A percentile compares a stretch with the other conserved stretches of the same genome.
Evolutionary conservation across 2,888 invertebrate species (phyloP).

Genomic region (Cinara cedri): DNA sequence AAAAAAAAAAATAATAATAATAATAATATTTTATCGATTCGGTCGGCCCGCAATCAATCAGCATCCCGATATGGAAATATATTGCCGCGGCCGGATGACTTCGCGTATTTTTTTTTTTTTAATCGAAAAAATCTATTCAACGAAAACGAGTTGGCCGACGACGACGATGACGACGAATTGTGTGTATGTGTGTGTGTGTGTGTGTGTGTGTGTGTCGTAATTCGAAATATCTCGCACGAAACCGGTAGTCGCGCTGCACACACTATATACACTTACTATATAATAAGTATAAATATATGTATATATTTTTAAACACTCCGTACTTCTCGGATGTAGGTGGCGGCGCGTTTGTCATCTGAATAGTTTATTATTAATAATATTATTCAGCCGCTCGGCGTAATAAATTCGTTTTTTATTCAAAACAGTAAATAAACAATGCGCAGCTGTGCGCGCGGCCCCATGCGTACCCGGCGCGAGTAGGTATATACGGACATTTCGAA

Average conservation of each 20-base stretch:
- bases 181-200: neutral
- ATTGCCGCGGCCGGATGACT: conserved; percentile 33
- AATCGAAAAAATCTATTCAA: conserved; percentile 31
- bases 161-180: neutral
- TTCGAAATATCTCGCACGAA: conserved; percentile 50
- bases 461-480: neutral
- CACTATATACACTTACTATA: neutral
- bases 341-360: conserved; percentile 55
- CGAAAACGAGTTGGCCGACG: conserved; percentile 44
- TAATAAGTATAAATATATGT: neutral
- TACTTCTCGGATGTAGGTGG: conserved; percentile 50
- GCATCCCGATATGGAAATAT: conserved; percentile 49
- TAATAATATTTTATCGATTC: conserved; percentile 26
- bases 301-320: neutral
- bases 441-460: neutral
- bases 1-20: no score
- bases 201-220: conserved; percentile 13
- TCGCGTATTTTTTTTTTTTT: conserved; percentile 18
- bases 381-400: conserved; percentile 48
- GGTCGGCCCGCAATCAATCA: conserved; percentile 44
- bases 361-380: conserved; percentile 55
- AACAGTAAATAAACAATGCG: conserved; percentile 55
- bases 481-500: neutral
- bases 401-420: conserved; percentile 57
- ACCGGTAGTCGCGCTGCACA: conserved; percentile 37